phyloP scores from a whole-genome alignment of 2,113 vertebrate species.

The Gambusia affinis region DNA sequence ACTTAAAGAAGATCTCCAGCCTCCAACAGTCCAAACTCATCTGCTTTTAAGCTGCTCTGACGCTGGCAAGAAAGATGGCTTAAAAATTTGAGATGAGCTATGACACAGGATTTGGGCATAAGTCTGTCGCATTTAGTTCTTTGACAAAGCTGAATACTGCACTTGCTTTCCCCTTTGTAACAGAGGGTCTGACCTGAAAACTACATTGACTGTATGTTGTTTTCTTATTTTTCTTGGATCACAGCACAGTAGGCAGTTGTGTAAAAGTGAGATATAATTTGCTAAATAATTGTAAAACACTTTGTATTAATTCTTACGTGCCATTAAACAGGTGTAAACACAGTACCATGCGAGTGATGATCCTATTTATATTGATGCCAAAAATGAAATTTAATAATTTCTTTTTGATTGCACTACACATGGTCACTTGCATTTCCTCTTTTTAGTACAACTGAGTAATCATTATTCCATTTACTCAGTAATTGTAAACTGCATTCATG shows the following conservation, averaged over 20 bases:
- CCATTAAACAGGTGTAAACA: slow-evolving; percentile 49
- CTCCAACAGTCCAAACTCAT: slow-evolving; percentile 43
- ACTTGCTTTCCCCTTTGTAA: slow-evolving; percentile 66
- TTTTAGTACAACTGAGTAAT: background rate
- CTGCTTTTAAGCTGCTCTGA: slow-evolving; percentile 34
- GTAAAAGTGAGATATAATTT: slow-evolving; percentile 43
- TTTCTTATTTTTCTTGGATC: slow-evolving; percentile 12
- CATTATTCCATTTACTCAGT: slow-evolving; percentile 23
- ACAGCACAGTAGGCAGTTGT: slow-evolving; percentile 25
- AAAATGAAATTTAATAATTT: background rate
- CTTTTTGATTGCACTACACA: slow-evolving; percentile 24
- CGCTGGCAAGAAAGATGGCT: slow-evolving; percentile 15
- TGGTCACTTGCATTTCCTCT: slow-evolving; percentile 26
- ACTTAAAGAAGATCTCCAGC: slow-evolving; percentile 9
- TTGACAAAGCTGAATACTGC: slow-evolving; percentile 49
- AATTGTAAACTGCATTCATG: slow-evolving; percentile 1
- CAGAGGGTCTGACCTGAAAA: slow-evolving; percentile 50
- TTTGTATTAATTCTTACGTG: slow-evolving; percentile 59
- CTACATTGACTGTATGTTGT: slow-evolving; percentile 65
- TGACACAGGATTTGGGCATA: slow-evolving; percentile 29
- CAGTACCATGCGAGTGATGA: slow-evolving; percentile 9
- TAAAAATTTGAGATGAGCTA: slow-evolving; percentile 28
- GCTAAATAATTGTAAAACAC: slow-evolving; percentile 44
- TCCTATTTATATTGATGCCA: slow-evolving; percentile 33
- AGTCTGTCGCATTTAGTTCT: slow-evolving; percentile 38